Base-by-base conservation (phyloP, 1,140 invertebrate genomes). In the Danaus plexippus region DNA sequence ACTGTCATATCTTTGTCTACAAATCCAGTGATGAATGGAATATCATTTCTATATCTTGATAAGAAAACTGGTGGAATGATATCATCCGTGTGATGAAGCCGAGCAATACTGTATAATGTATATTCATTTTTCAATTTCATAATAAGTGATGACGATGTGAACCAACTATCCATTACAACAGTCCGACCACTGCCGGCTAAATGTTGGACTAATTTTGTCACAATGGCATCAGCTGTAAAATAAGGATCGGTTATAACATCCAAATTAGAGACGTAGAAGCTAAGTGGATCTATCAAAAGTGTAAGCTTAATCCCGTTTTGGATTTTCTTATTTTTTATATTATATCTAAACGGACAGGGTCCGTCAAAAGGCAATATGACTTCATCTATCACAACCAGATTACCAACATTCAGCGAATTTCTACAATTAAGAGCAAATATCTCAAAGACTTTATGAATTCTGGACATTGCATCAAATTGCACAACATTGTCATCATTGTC, bases 391-490 rank as follows among this genome's bases (percentile, higher is more conserved):
- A 87, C 84, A 12, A 68, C 75, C 41, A 69, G 57, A 62, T 76
- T 74, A 9, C 77, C 72, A 43, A 84, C 63, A 45, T 80, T 72
- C 61, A 75, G 82, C n/a, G 82, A 77, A 70, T 80, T 77, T 67
- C 85, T 72, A 69, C 88, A 89, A 59, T 88, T 88, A 13, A 78
- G 51, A 48, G 83, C 77, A 67, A 89, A 89, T 43, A 81, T 73
- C 58, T 89, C 88, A 61, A 89, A 87, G 7, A 88, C 66, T 69
- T 87, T 86, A 52, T 87, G 71, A 40, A 89, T 87, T 45, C 82
- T 77, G 55, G 80, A 86, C 66, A 89, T 79, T 48, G 85, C 74
- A 68, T 89, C 88, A 47, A 75, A 66, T 55, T 79, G 68, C 53
- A 75, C 75, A 61, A 86, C 81, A 50, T 69, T 73, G 40, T 69